A percentile compares a stretch with the other conserved stretches of the same genome.
phyloP scores from a whole-genome alignment of 2,113 vertebrate genomes.

The Esox niger region DNA sequence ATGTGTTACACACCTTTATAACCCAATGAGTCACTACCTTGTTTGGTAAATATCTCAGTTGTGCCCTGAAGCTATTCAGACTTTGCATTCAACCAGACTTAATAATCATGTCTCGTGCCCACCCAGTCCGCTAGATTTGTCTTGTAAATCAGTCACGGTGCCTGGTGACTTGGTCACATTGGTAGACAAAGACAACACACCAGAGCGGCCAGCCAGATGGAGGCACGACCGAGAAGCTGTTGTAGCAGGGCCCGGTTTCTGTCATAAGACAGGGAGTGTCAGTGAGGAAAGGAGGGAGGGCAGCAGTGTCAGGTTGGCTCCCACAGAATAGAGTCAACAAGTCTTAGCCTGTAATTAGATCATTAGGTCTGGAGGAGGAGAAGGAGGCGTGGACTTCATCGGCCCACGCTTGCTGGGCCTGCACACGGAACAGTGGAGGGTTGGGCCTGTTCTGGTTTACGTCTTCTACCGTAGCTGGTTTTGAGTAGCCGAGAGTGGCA shows the following conservation, averaged over 20 bases:
- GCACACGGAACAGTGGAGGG: conserved; percentile 33
- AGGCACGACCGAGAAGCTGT: background rate
- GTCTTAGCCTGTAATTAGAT: conserved; percentile 72
- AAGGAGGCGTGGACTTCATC: conserved; percentile 47
- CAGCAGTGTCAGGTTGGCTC: conserved; percentile 53
- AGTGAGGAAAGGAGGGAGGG: background rate
- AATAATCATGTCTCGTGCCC: conserved; percentile 41
- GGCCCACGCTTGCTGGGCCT: conserved; percentile 28
- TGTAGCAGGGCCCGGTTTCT: conserved; percentile 28
- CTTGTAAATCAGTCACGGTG: conserved; percentile 71
- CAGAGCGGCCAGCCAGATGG: background rate
- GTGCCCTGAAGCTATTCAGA: conserved; percentile 36
- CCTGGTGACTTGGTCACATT: conserved; percentile 29
- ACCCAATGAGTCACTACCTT: conserved; percentile 22
- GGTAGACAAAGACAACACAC: background rate
- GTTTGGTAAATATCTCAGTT: conserved; percentile 42
- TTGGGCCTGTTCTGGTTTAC: conserved; percentile 24
- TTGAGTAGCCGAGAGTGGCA: conserved; percentile 10
- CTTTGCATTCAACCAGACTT: conserved; percentile 56
- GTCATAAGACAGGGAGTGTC: conserved; percentile 9
- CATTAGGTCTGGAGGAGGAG: conserved; percentile 51
- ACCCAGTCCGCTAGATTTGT: conserved; percentile 61
- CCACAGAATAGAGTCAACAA: conserved; percentile 64
- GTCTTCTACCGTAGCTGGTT: conserved; percentile 10
- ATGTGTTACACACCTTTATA: conserved; percentile 9